phyloP scores from a whole-genome alignment of 1,140 invertebrate genomes.

The Drosophila nasuta region DNA sequence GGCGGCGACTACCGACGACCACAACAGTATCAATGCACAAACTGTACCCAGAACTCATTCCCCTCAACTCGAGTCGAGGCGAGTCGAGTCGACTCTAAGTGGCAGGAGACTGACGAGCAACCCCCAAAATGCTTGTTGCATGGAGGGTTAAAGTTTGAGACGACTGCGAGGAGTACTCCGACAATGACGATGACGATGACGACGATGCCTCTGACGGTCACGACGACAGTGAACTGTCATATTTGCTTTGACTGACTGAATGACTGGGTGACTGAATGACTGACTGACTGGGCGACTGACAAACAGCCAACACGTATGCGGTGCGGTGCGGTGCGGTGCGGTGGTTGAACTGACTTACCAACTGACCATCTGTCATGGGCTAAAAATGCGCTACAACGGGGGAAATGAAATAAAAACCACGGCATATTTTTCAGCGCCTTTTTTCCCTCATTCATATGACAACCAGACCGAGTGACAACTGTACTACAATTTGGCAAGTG shows the following conservation, averaged over 20 bases:
- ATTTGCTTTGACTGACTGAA: slow-evolving; percentile 67
- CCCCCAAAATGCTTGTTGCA: slow-evolving; percentile 60
- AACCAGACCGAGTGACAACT: slow-evolving; percentile 54
- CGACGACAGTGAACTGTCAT: slow-evolving; percentile 72
- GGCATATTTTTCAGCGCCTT: slow-evolving; percentile 51
- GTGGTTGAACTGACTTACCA: slow-evolving; percentile 76
- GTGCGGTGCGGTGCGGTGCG: slow-evolving; percentile 30
- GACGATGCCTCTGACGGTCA: slow-evolving; percentile 20
- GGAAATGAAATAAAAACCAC: slow-evolving; percentile 34
- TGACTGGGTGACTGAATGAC: slow-evolving; percentile 47
- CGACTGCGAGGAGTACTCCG: slow-evolving; percentile 12
- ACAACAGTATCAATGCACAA: slow-evolving; percentile 83
- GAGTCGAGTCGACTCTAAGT: neutral
- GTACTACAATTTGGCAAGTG: slow-evolving; percentile 64
- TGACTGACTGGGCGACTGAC: slow-evolving; percentile 52
- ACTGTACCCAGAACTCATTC: slow-evolving; percentile 64
- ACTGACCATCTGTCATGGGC: slow-evolving; percentile 76
- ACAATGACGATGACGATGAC: slow-evolving; percentile 21
- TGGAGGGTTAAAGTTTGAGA: slow-evolving; percentile 73
- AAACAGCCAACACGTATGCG: slow-evolving; percentile 56
- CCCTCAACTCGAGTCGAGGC: neutral
- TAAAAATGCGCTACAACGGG: slow-evolving; percentile 35
- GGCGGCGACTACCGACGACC: slow-evolving; percentile 66
- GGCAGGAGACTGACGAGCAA: slow-evolving; percentile 51
- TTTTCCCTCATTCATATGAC: slow-evolving; percentile 59